Conservation (phyloP, 2,113 vertebrate species). For the Lycaon pictus region DNA sequence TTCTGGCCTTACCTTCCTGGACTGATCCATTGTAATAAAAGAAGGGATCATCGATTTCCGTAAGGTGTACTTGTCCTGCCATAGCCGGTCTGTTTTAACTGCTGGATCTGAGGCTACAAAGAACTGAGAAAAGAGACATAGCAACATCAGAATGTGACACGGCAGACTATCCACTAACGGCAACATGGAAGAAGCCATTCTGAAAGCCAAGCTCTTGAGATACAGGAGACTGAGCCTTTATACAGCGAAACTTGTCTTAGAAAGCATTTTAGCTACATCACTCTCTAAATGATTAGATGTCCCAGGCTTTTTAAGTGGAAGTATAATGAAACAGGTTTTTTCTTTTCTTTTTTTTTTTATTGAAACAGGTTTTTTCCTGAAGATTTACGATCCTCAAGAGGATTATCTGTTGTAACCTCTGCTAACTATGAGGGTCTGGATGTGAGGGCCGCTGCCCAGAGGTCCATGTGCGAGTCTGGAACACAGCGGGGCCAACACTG, state of each 20-base stretch:
- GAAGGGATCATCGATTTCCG: conserved; percentile 99
- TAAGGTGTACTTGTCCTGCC: conserved; percentile 98
- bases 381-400: fast-evolving
- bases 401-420: too few relatives aligned
- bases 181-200: background rate
- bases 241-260: background rate
- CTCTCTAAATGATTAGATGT: background rate
- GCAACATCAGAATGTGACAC: background rate
- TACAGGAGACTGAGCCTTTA: background rate
- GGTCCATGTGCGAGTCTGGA: background rate
- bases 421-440: fast-evolving
- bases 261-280: background rate
- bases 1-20: conserved; percentile 91
- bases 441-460: background rate
- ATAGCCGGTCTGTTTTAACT: conserved; percentile 97
- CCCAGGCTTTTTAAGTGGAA: background rate
- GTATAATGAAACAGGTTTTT: background rate
- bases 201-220: background rate
- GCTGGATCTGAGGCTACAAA: conserved; percentile 99
- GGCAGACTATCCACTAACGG: background rate
- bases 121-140: conserved; percentile 88
- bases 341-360: too few relatives aligned
- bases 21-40: conserved; percentile 98
- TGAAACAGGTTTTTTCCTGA: background rate
- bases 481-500: too few relatives aligned